Evolutionary conservation across 2,888 invertebrate species (phyloP), one percentile per base, ranked within the genome.

Genomic region (Temnothorax rugatulus): DNA sequence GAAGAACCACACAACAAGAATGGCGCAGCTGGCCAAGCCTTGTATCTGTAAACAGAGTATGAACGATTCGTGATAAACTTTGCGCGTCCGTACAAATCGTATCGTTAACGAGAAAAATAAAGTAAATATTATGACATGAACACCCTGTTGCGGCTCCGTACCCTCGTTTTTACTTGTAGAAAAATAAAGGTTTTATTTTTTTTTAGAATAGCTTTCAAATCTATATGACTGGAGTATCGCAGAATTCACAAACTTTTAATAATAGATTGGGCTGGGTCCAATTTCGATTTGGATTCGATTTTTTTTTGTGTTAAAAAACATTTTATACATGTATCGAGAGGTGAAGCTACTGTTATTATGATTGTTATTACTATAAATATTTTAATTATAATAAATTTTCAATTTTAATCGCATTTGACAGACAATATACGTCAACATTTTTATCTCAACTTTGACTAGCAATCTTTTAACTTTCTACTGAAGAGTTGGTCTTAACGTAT

Each of bases 21-120:
- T 94, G 94, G 91, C 92, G 92, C 94, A 94, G 90, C 94, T 94
- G 94, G 94, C 94, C 94, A 91, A 91, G 94, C 95, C 94, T 94
- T 93, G 92, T 94, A 93, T 94, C 95, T 94, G 89, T 50, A 91
- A 93, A 54, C 59, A 75, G 25, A 21, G 63, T 75, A 52, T 79
- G 64, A 38, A 61, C 11, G 81, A 29, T 18, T 41, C 11, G 38
- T 59, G 29, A 57, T 34, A 63, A 66, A 38, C 25, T 66, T 34
- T 38, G 5, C 21, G 11, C 50, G 5, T 81, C 13, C 44, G 41
- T 41, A 52, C 9, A 9, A 82, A 34, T 34, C 34, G 29, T 44
- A 38, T 47, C n/a, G 5, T 59, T n/a, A 44, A 21, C 5, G 44
- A 29, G 7, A 21, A 54, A 41, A 68, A 29, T 29, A 29, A 54